A percentile compares a stretch with the other conserved stretches of the same genome.
Conservation (phyloP, 1,140 invertebrate genomes). For the Zelostemma sp. region DNA sequence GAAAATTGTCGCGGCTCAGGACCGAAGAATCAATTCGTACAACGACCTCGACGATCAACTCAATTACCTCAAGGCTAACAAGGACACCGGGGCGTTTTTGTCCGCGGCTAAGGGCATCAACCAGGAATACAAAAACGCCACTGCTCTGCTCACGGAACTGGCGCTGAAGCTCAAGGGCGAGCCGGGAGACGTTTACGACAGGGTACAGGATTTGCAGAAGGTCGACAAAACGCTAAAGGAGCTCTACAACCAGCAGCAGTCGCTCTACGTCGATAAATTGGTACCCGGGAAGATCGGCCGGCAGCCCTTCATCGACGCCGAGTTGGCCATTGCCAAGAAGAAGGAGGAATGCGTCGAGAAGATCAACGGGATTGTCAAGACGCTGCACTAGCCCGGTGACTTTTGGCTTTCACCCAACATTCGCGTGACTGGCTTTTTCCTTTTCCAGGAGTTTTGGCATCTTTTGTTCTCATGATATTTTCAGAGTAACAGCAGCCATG, state of each 20-base stretch:
- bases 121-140: constrained; percentile 76
- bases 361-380: constrained; percentile 74
- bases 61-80: constrained; percentile 75
- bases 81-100: constrained; percentile 74
- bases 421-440: not conserved
- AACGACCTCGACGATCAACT: constrained; percentile 77
- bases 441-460: not conserved
- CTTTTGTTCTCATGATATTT: too few species aligned
- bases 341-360: constrained; percentile 78
- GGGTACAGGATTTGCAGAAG: constrained; percentile 76
- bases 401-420: not conserved
- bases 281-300: constrained; percentile 77
- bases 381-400: constrained; percentile 57
- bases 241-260: constrained; percentile 70
- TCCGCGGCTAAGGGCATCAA: constrained; percentile 74
- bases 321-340: constrained; percentile 73
- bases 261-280: constrained; percentile 76
- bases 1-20: constrained; percentile 74
- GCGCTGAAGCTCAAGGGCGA: constrained; percentile 75
- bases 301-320: constrained; percentile 76
- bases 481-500: too few species aligned
- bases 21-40: constrained; percentile 75
- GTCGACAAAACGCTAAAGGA: constrained; percentile 72
- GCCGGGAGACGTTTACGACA: constrained; percentile 75
- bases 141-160: constrained; percentile 72